Base-by-base conservation (phyloP, 2,113 vertebrate genomes). In the Furnarius figulus region DNA sequence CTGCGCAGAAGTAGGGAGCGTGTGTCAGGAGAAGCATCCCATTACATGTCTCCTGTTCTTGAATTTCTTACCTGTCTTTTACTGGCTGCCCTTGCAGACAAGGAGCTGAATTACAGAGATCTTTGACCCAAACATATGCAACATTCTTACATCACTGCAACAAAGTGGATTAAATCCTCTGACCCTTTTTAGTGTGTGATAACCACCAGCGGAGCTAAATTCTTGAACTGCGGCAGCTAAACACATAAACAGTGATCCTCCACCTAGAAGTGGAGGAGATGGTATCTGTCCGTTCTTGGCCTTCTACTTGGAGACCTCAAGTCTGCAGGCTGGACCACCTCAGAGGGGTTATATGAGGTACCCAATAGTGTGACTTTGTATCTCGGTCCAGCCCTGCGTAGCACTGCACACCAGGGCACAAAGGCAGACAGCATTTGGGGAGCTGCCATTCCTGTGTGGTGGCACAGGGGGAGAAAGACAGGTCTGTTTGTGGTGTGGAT, bases 401-500 rank as follows among this genome's bases (percentile, higher is more conserved):
- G 90, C 68, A 6, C 55, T 79, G 90, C 82, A 77, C 84, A 63
- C 70, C 89, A 77, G 89, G 92, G 68, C 92, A 97, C 95, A 96
- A 96, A 96, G 79, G 87, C 93, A 93, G 90, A 93, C 82, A 81
- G 90, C 91, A 15, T 87, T 90, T 97, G 93, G 80, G 95, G 92
- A 95, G 70, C 70, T 95, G 92, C 93, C 93, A 93, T 95, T 95
- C 94, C 96, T 67, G 27, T 96, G 96, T 87, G 90, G 93, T 95
- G 91, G 87, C 75, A 52, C 52, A 71, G 50, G 46, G 70, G 91
- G 92, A 97, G 94, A 97, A 97, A 96, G 96, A 90, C 85, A 81
- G 78, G 93, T 90, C 97, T 97, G 95, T 97, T 93, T 93, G 87
- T 81, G 73, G 25, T 79, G 71, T 83, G 92, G 90, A 94, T 96